A percentile compares a stretch with the other conserved stretches of the same genome.
These are phyloP conservation scores for Radopholus similis DNA, from an alignment of 1,140 invertebrate species.

Conservation along the genomic window DNA sequence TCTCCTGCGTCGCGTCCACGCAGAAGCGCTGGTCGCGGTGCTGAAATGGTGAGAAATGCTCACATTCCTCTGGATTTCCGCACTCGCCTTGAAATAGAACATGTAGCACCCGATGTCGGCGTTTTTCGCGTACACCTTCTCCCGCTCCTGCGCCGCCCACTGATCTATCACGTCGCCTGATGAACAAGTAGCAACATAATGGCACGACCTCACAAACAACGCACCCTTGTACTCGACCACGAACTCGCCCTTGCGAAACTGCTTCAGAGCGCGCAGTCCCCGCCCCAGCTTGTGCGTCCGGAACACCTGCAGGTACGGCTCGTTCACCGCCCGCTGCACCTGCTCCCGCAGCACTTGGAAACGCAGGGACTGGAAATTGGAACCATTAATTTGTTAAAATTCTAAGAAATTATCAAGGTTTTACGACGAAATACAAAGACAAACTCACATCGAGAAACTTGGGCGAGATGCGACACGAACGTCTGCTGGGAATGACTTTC, in stretches of 20 bases:
- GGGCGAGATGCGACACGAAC: neutral
- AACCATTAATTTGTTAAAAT: no score
- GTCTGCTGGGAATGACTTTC: neutral
- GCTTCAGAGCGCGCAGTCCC: neutral
- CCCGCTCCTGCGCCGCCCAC: conserved; percentile 75
- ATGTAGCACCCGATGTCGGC: conserved; percentile 90
- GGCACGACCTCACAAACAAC: neutral
- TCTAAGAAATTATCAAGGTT: no score
- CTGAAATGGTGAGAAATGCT: conserved; percentile 49
- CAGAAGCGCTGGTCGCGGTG: conserved; percentile 84
- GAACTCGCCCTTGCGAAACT: conserved; percentile 3
- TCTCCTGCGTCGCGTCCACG: conserved; percentile 90
- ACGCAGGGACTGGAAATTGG: neutral
- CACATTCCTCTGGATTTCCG: neutral
- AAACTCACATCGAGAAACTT: neutral
- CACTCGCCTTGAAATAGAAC: conserved; percentile 80
- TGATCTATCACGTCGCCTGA: conserved; percentile 77
- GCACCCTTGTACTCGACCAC: conserved; percentile 60
- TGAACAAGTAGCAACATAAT: neutral
- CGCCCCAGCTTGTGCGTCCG: neutral
- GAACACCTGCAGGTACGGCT: neutral
- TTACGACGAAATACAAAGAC: neutral
- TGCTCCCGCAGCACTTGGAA: neutral
- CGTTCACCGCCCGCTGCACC: neutral
- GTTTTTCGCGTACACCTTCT: conserved; percentile 77